Evolutionary conservation across 2,113 vertebrate genomes (phyloP), one percentile per base, ranked within the genome.

Genomic region (Oxyruncus cristatus): DNA sequence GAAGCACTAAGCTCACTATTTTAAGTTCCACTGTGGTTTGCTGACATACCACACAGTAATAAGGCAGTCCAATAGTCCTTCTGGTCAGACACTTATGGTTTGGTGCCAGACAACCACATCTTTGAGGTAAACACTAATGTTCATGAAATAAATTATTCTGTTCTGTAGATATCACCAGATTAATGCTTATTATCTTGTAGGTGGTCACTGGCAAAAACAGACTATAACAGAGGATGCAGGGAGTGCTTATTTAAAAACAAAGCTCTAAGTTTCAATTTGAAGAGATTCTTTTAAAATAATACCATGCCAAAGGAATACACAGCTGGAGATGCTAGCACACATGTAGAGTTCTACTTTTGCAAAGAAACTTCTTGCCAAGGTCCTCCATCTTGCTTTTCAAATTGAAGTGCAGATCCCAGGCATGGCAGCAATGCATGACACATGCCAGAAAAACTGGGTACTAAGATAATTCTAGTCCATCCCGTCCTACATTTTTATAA

Each of bases 141-240:
- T 88, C n/a, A 80, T 15, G 19, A 93, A 79, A 73, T 8, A 68
- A 92, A 85, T 46, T 1, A 79, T 35, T 82, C 67, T 62, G 28
- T 68, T 85, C 37, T 62, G n/a, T 26, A 61, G 53, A 3, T 44
- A 68, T 24, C 22, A 76, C 50, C 59, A 62, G 28, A 73, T 65
- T 53, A 3, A 0, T 41, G 17, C 27, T 79, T 70, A 72, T 62
- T 78, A 85, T 7, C 53, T 46, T 58, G 28, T 4, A 68, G 42
- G 1, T 1, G 1, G 8, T 16, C 4, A 66, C 1, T 24, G 42
- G 71, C 50, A 74, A 59, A 46, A 84, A 44, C 27, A 15, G 0
- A 53, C 46, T 53, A 0, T 4, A 79, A 73, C 7, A 58, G 33
- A 61, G 12, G 41, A 85, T 0, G 5, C 27, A 7, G 32, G 4